Evolutionary conservation across 2,888 invertebrate species (phyloP).

Genomic region (Euplagia quadripunctaria): DNA sequence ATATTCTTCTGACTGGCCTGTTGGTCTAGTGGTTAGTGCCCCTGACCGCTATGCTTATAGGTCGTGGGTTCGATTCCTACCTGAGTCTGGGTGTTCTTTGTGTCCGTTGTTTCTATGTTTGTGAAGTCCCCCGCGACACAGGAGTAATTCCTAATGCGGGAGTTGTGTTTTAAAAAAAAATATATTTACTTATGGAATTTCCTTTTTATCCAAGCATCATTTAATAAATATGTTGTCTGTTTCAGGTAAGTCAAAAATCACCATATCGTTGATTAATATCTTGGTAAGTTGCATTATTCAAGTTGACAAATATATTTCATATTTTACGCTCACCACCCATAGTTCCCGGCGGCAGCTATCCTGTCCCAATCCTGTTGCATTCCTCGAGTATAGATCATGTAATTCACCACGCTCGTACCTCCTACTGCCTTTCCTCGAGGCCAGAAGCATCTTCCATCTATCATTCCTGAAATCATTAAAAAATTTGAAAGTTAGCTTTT

Average conservation of each 20-base stretch:
- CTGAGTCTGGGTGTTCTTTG: no score
- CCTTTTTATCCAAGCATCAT: background rate
- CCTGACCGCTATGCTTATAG: no score
- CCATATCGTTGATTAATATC: background rate
- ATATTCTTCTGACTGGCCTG: no score
- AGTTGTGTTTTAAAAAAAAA: no score
- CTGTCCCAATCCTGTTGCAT: constrained; percentile 89
- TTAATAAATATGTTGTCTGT: background rate
- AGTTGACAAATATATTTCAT: background rate
- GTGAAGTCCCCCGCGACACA: no score
- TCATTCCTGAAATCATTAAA: constrained; percentile 68
- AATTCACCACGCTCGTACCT: constrained; percentile 85
- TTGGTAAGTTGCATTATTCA: constrained; percentile 4
- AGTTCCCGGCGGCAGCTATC: constrained; percentile 89
- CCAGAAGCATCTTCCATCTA: constrained; percentile 77
- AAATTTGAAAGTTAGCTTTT: background rate
- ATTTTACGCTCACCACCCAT: constrained; percentile 86
- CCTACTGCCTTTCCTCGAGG: constrained; percentile 85
- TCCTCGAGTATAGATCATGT: constrained; percentile 90
- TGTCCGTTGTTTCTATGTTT: no score
- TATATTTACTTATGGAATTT: no score
- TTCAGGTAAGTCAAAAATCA: constrained; percentile 38
- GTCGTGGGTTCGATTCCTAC: no score
- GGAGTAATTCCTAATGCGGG: no score
- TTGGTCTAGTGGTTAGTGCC: no score